phyloP scores from a whole-genome alignment of 2,797 vertebrate genomes.

The Paguma larvata region DNA sequence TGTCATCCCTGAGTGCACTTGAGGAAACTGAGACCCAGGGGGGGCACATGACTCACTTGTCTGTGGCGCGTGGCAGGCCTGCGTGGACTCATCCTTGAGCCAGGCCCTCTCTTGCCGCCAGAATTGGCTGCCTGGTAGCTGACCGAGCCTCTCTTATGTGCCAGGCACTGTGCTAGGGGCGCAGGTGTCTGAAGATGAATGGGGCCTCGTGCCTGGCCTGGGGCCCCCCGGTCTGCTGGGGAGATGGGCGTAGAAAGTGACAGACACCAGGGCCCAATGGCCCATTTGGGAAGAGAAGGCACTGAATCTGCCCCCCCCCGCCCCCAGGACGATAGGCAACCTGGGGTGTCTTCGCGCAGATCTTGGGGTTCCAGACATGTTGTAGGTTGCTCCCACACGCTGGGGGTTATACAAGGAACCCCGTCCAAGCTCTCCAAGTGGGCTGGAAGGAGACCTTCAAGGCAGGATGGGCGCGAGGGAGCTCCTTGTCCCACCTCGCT shows the following conservation, averaged over 20 bases:
- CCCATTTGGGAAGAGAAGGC: background rate
- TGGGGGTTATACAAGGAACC: background rate
- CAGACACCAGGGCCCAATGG: fast-evolving
- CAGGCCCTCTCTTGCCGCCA: background rate
- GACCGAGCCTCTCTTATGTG: background rate
- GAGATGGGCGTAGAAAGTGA: background rate
- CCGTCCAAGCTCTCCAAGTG: background rate
- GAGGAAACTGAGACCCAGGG: slow-evolving; percentile 26
- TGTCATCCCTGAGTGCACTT: background rate
- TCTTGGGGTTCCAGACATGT: background rate
- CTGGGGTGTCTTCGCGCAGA: background rate
- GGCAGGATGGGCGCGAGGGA: background rate
- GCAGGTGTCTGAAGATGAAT: background rate
- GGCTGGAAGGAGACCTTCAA: background rate
- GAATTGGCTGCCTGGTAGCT: slow-evolving; percentile 20
- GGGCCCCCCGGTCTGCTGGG: background rate
- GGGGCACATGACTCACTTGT: background rate
- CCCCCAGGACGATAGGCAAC: background rate
- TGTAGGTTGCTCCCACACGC: background rate
- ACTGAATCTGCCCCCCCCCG: background rate
- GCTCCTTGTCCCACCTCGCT: background rate
- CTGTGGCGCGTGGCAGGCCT: background rate
- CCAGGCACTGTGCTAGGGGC: background rate
- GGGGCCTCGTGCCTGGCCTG: background rate
- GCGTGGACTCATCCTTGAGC: background rate